phyloP scores from a whole-genome alignment of 2,797 vertebrate genomes.

The Sebastes hubbsi region DNA sequence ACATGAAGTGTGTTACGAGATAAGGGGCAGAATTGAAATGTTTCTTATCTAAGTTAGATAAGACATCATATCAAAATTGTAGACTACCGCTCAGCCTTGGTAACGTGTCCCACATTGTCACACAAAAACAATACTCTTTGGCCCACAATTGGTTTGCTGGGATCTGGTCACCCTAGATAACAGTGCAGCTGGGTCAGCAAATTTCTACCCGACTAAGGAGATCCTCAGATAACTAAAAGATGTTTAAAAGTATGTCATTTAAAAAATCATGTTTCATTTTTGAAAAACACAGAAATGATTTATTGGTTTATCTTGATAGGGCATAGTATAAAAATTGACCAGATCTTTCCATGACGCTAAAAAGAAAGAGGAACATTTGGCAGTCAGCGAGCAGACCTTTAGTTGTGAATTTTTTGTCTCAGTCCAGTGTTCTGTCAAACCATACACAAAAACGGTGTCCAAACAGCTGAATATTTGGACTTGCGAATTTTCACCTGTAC shows the following conservation, averaged over 20 bases:
- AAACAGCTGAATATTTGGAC: not conserved
- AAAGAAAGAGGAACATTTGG: not conserved
- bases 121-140: too few relatives aligned
- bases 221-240: not conserved
- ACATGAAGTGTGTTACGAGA: too few relatives aligned
- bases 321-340: not conserved
- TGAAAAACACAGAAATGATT: not conserved
- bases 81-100: too few relatives aligned
- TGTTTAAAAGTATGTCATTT: not conserved
- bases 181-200: not conserved
- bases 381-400: not conserved
- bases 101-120: too few relatives aligned
- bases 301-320: not conserved
- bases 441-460: not conserved
- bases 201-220: not conserved
- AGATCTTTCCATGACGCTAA: not conserved
- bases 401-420: not conserved
- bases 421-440: not conserved
- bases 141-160: too few relatives aligned
- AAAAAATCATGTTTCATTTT: not conserved
- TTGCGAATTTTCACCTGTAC: not conserved
- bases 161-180: too few relatives aligned
- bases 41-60: too few relatives aligned
- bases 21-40: too few relatives aligned
- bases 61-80: too few relatives aligned